Evolutionary conservation across 2,113 vertebrate species (phyloP).

Genomic region (Pluvialis apricaria): DNA sequence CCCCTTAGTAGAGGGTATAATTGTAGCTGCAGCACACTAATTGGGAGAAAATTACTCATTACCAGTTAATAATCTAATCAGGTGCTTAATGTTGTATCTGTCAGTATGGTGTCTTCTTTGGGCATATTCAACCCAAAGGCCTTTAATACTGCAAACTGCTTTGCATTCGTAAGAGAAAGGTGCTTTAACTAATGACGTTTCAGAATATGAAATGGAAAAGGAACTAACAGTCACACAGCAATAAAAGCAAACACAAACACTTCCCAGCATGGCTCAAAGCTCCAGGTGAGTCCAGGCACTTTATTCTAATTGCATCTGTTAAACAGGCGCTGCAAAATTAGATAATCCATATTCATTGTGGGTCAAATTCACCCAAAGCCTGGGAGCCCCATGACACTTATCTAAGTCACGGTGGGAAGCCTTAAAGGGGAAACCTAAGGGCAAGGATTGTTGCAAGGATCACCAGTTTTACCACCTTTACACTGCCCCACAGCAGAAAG

Average conservation of each 20-base stretch:
- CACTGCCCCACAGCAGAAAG: background rate
- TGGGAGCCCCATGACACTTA: background rate
- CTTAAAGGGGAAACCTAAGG: background rate
- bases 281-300: background rate
- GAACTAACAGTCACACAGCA: background rate
- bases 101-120: background rate
- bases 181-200: background rate
- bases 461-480: background rate
- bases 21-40: background rate
- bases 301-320: background rate
- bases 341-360: background rate
- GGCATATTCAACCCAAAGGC: background rate
- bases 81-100: background rate
- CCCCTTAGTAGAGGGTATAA: background rate
- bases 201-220: background rate
- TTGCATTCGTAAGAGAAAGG: background rate
- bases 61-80: background rate
- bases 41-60: background rate
- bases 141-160: background rate
- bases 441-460: no score
- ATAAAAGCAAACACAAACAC: background rate
- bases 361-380: background rate
- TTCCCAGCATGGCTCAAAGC: background rate
- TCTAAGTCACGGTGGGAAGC: background rate
- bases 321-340: background rate